Base-by-base conservation (phyloP, 2,797 vertebrate species). In the Neomorphus geoffroyi region DNA sequence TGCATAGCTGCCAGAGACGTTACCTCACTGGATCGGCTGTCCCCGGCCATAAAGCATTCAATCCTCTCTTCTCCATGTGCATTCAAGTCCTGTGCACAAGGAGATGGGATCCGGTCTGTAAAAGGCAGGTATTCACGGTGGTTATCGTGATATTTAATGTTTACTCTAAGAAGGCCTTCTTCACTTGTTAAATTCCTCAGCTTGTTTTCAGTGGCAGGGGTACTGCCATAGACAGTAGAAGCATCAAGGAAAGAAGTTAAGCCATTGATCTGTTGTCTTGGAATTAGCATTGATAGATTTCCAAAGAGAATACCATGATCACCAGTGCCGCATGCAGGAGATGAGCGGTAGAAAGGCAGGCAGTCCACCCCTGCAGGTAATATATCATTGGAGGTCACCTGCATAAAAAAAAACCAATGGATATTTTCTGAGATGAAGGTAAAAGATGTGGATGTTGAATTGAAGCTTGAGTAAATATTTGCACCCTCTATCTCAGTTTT, bases 221-320 rank as follows among this genome's bases (percentile, higher is more conserved):
- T 98, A 95, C 98, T 98, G 79, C 99, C 98, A 1, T 99, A 99
- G 48, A 99, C 98, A 0, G 98, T 98, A 9, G 99, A 99, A 7
- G 99, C 99, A 11, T 99, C 99, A 1, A 99, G 98, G 97, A 99
- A 99, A 7, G 99, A 99, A 12, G 98, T 99, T 93, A 98, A 93
- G 28, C 96, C 96, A 48, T 99, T 99, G 74, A 99, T 98, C 97
- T 99, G 99, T 65, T 99, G 98, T 50, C 98, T 98, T 71, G 98
- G 97, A 41, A 96, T 95, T 65, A 95, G 90, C 5, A 22, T 10
- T 10, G 92, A 96, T 13, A 96, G 56, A 62, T 98, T 97, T 94
- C 95, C 94, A 14, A 96, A 72, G 37, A 96, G 39, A 32, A 78
- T 14, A 10, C 67, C 69, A 0, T 93, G 88, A 64, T 93, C 88